Evolutionary conservation across 2,797 vertebrate species (phyloP), one percentile per base, ranked within the genome.

Genomic region (Eupleurogrammus muticus): DNA sequence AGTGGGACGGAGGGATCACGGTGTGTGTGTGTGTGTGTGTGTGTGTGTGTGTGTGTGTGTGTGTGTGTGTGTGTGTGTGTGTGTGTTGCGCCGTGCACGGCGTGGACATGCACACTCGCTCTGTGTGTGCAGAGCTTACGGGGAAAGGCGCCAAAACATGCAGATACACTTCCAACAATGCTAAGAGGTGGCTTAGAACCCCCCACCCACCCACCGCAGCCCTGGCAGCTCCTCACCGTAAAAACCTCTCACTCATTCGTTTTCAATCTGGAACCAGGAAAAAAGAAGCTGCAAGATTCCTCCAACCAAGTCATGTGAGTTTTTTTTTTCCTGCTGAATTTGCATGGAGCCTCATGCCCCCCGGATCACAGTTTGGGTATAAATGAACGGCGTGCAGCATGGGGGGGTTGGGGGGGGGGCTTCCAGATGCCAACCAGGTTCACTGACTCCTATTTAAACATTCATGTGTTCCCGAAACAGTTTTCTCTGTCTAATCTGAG

Each of bases 401-500:
- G n/a, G n/a, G n/a, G n/a, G n/a, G n/a, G n/a, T n/a, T n/a, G n/a
- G n/a, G n/a, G n/a, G n/a, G 83, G 77, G 76, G 84, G 69, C 59
- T 67, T 81, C 73, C 67, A 87, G 83, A 88, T 56, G 44, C 71
- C 83, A 66, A 69, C 70, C 87, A 87, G 79, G 85, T 90, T 91
- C 87, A 83, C 85, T 81, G 89, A 85, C 90, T 91, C 84, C 83
- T 86, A 87, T 93, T 95, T 91, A 95, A 94, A 94, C 90, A 94
- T 95, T 94, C 87, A 93, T 93, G 89, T 64, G 82, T 85, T 90
- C 89, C 89, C 69, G 79, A 91, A 93, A 93, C 92, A 90, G 85
- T 92, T 93, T 88, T 91, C 89, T 89, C 87, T 78, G 81, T 93
- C 92, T 93, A 92, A 93, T 93, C 92, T 91, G 84, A 91, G 89